Percentiles rank a stretch among this genome's conserved stretches.
These are phyloP conservation scores for Orchestia grillus DNA, from an alignment of 1,140 invertebrate genomes.

Conservation along the genomic window DNA sequence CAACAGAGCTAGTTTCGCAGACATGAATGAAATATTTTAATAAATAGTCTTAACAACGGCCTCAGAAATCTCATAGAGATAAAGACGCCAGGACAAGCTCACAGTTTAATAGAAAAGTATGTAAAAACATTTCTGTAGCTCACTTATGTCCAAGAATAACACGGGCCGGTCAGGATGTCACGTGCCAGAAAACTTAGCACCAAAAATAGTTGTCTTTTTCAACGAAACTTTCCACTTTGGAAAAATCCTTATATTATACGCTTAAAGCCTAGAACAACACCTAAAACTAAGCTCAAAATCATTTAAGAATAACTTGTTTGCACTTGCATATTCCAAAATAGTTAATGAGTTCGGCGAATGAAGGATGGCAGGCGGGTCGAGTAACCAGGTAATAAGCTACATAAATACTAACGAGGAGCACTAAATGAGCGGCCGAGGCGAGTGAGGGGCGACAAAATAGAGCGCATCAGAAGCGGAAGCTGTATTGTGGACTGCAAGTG, in stretches of 20 bases:
- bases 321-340: slow-evolving; percentile 50
- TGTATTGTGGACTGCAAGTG: neutral
- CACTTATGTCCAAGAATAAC: slow-evolving; percentile 42
- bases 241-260: slow-evolving; percentile 41
- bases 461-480: neutral
- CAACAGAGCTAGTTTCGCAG: neutral
- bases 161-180: slow-evolving; percentile 3
- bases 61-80: slow-evolving; percentile 34
- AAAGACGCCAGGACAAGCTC: slow-evolving; percentile 25
- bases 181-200: slow-evolving; percentile 34
- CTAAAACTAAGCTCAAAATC: slow-evolving; percentile 52
- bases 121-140: slow-evolving; percentile 43
- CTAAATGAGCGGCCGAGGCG: neutral
- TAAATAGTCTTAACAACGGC: slow-evolving; percentile 42
- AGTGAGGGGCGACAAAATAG: neutral
- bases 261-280: slow-evolving; percentile 45
- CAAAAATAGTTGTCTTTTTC: slow-evolving; percentile 55
- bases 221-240: slow-evolving; percentile 50
- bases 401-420: slow-evolving; percentile 31
- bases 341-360: slow-evolving; percentile 42
- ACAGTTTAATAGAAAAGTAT: slow-evolving; percentile 51
- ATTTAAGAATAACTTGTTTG: slow-evolving; percentile 43
- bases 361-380: slow-evolving; percentile 18
- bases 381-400: slow-evolving; percentile 35
- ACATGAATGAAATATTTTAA: slow-evolving; percentile 14